Conservation (phyloP, 2,113 vertebrate species). For the Chamaea fasciata region DNA sequence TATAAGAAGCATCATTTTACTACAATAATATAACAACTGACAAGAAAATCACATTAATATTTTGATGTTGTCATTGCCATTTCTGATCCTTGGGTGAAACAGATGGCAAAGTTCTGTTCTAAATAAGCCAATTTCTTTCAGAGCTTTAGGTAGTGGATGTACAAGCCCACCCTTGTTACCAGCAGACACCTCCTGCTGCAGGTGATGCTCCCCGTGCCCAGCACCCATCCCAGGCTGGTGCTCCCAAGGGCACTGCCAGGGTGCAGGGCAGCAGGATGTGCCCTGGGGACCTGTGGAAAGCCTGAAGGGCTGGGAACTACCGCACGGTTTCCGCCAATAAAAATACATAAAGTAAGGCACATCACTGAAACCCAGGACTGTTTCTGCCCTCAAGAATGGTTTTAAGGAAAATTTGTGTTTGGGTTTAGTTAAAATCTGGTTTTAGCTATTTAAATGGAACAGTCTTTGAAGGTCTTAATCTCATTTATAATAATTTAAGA, state of each 20-base stretch:
- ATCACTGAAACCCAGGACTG: neutral
- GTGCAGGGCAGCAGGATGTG: neutral
- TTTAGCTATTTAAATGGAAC: neutral
- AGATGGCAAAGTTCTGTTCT: neutral
- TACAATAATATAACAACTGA: neutral
- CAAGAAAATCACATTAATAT: neutral
- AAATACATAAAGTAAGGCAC: neutral
- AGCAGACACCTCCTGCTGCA: neutral
- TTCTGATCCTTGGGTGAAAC: neutral
- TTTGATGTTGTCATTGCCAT: neutral
- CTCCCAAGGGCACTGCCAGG: fast-evolving
- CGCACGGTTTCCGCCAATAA: neutral
- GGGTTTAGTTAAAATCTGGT: neutral
- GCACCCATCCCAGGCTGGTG: neutral
- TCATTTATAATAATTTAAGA: neutral
- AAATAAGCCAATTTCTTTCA: neutral
- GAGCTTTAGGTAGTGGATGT: neutral
- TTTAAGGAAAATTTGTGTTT: neutral
- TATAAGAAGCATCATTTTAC: neutral
- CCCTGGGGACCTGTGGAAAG: neutral
- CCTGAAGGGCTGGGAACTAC: neutral
- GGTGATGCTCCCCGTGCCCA: neutral
- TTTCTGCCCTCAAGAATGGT: neutral
- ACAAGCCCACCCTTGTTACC: neutral
- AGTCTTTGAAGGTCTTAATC: neutral